These are phyloP conservation scores for Ondatra zibethicus DNA, from an alignment of 2,113 vertebrate genomes.

Conservation along the genomic window DNA sequence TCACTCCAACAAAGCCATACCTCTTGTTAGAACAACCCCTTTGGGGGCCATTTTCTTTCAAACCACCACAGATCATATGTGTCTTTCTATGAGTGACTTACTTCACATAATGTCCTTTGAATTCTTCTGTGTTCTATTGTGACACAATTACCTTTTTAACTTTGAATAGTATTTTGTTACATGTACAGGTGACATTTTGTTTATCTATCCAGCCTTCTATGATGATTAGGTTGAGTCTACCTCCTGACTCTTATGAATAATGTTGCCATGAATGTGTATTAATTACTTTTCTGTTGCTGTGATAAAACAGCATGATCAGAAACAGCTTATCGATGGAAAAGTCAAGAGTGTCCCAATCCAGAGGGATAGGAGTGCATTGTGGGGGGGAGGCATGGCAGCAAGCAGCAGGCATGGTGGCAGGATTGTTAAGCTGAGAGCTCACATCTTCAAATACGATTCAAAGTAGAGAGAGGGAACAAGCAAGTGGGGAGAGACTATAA, in stretches of 20 bases:
- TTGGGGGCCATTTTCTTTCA: not conserved
- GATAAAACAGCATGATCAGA: not conserved
- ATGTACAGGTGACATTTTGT: not conserved
- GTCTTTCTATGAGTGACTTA: constrained; percentile 7
- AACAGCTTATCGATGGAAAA: not conserved
- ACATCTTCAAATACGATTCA: not conserved
- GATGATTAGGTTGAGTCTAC: not conserved
- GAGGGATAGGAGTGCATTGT: not conserved
- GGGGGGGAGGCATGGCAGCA: not conserved
- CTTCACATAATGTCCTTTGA: not conserved
- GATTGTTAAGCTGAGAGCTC: not conserved
- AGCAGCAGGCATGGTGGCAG: not conserved
- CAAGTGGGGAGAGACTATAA: not conserved
- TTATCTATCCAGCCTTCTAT: not conserved
- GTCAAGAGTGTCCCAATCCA: not conserved
- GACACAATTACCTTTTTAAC: not conserved
- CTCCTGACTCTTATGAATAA: not conserved
- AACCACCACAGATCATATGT: not conserved
- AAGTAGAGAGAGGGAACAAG: not conserved
- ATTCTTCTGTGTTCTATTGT: not conserved
- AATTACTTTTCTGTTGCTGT: not conserved
- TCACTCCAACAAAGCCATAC: not conserved
- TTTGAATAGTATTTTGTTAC: not conserved
- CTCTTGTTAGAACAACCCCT: not conserved
- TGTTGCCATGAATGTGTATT: not conserved